Base-by-base conservation (phyloP, 2,888 invertebrate species). In the Ischnus inquisitorius region DNA sequence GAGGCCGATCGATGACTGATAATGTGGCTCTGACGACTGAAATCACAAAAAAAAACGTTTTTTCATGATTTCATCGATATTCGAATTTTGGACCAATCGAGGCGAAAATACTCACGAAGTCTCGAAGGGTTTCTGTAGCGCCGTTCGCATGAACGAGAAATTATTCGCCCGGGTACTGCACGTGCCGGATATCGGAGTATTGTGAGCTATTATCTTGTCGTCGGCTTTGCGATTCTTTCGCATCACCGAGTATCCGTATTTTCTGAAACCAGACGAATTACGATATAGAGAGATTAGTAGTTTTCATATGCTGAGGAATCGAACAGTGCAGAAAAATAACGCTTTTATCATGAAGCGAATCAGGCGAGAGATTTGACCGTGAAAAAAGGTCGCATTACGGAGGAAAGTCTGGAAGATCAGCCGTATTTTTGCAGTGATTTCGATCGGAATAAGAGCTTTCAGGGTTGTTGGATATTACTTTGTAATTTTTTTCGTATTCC, bases 191-290 rank as follows among this genome's bases (percentile, higher is more conserved):
- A 81, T 86, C 10, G 84, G 75, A 91, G 97, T 92, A 14, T 86
- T 89, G 25, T 76, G 81, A 14, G 65, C 41, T 2, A 64, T 90
- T 34, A 89, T 64, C 84, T 92, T 93, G 51, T 93, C 92, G 8
- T 93, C 92, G 14, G 89, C 91, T 72, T 86, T 90, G 39, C 91
- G 90, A 82, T 93, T 93, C 79, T 93, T 93, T 64, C 91, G 95
- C 34, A 97, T 96, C 65, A 96, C 95, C 96, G 97, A 96, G 72
- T 93, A 92, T 69, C 91, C 91, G 90, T 97, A 97, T 88, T 97
- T 96, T 90, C 97, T 96, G 90, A 2, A 89, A 90, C 81, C 6
- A 1, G 5, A 34, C 8, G 1, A 34, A 34, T 34, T 34, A 34
- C 5, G n/a, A n/a, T n/a, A n/a, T n/a, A n/a, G n/a, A n/a, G n/a